phyloP scores from a whole-genome alignment of 2,113 vertebrate genomes.

The Rattus rattus region DNA sequence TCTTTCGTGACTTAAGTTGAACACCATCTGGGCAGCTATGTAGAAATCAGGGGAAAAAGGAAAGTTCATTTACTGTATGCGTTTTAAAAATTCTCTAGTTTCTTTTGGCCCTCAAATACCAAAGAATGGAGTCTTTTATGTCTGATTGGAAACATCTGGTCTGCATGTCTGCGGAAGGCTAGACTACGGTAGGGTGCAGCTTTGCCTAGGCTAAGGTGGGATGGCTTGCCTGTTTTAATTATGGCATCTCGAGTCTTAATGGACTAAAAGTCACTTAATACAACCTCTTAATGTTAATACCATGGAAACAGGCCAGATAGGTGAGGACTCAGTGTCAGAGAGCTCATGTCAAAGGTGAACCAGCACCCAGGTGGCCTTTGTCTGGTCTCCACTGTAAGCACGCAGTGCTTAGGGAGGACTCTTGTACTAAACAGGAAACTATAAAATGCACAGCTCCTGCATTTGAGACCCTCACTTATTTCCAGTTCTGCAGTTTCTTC shows the following conservation, averaged over 20 bases:
- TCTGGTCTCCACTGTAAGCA: neutral
- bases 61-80: conserved; percentile 11
- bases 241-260: neutral
- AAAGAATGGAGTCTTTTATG: conserved; percentile 58
- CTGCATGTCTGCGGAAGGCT: neutral
- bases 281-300: neutral
- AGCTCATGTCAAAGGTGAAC: neutral
- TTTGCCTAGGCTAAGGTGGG: neutral
- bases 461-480: neutral
- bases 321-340: neutral
- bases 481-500: neutral
- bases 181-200: neutral
- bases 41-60: neutral
- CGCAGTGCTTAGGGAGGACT: neutral
- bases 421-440: neutral
- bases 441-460: neutral
- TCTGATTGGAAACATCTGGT: conserved; percentile 70
- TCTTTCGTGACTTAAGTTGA: conserved; percentile 45
- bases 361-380: neutral
- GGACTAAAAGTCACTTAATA: neutral
- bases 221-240: neutral
- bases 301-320: neutral
- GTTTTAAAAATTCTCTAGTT: conserved; percentile 47
- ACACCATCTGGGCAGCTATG: neutral
- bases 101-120: conserved; percentile 12